A percentile compares a stretch with the other conserved stretches of the same genome.
Evolutionary conservation across 2,888 invertebrate genomes (phyloP).

Genomic region (Sabatieria punctata): DNA sequence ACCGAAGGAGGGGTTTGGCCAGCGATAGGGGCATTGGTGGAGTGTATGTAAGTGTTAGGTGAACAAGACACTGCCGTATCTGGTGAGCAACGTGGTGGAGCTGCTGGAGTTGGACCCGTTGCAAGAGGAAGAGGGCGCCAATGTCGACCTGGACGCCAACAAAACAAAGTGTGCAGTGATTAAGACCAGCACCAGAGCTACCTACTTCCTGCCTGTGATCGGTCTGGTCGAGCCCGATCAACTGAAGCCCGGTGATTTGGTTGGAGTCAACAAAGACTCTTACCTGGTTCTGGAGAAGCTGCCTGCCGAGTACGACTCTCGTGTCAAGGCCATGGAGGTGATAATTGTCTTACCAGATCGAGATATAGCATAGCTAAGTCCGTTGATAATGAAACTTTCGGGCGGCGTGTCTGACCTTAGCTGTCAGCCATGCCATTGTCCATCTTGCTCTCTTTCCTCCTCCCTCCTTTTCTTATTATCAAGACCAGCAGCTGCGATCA

Average conservation of each 20-base stretch:
- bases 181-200: constrained; percentile 89
- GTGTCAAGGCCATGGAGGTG: constrained; percentile 32
- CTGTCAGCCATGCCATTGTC: too few species aligned
- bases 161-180: constrained; percentile 99
- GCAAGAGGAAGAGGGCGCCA: constrained; percentile 88
- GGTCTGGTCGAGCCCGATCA: constrained; percentile 94
- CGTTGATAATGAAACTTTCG: too few species aligned
- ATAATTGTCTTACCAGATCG: too few species aligned
- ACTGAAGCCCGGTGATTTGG: constrained; percentile 76
- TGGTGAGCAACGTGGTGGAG: constrained; percentile 98
- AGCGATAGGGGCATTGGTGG: too few species aligned
- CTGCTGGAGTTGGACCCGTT: constrained; percentile 86
- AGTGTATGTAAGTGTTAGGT: too few species aligned
- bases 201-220: constrained; percentile 95
- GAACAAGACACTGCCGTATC: constrained; percentile 92
- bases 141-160: constrained; percentile 92
- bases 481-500: too few species aligned
- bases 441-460: too few species aligned
- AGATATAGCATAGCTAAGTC: too few species aligned
- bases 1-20: too few species aligned
- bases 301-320: constrained; percentile 31
- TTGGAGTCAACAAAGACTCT: constrained; percentile 57
- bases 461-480: too few species aligned
- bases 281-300: constrained; percentile 86
- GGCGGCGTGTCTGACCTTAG: too few species aligned